Evolutionary conservation across 1,140 invertebrate species (phyloP).

Genomic region (Heliconius eleuchia): DNA sequence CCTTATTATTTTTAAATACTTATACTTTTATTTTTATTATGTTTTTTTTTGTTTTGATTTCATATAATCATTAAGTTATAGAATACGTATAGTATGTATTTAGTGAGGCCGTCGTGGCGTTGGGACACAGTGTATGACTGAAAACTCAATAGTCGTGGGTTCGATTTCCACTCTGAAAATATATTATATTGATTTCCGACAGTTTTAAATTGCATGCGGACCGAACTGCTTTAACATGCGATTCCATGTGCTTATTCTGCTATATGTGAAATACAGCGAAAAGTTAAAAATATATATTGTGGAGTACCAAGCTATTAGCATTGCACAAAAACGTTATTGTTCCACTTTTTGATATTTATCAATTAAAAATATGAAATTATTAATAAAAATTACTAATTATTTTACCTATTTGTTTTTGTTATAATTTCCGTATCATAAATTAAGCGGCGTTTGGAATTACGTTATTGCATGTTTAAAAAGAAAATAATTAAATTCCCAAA

Average conservation of each 20-base stretch:
- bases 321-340: slow-evolving; percentile 4
- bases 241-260: too few relatives aligned
- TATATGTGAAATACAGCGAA: too few relatives aligned
- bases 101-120: too few relatives aligned
- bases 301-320: not conserved
- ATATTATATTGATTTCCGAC: too few relatives aligned
- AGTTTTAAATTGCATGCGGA: too few relatives aligned
- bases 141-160: too few relatives aligned
- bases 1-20: not conserved
- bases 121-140: too few relatives aligned
- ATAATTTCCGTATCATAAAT: not conserved
- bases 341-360: not conserved
- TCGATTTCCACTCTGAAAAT: too few relatives aligned
- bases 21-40: not conserved
- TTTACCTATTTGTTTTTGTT: not conserved
- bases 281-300: not conserved
- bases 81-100: too few relatives aligned
- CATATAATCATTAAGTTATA: not conserved
- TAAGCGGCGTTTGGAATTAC: not conserved
- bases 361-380: not conserved
- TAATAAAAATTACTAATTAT: not conserved
- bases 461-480: not conserved
- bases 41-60: not conserved
- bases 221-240: too few relatives aligned
- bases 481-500: too few relatives aligned